Evolutionary conservation across 2,797 vertebrate species (phyloP), one percentile per base, ranked within the genome.

Genomic region (Cyprinodon diabolis): DNA sequence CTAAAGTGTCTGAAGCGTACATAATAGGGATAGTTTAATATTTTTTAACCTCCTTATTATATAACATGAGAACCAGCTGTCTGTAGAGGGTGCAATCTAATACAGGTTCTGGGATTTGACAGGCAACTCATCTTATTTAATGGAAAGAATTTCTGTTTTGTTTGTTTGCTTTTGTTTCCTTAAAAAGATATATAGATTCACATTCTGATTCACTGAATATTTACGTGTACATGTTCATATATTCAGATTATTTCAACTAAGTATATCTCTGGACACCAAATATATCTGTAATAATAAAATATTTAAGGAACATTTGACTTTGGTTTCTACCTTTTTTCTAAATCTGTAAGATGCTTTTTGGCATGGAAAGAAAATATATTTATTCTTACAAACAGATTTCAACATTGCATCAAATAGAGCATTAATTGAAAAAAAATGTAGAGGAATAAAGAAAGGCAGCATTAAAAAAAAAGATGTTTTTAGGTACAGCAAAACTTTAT

Each of bases 31-130:
- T 82, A 56, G 72, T 66, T 30, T 75, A 30, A 4, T 79, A 82
- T 75, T 87, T 68, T 84, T 74, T 76, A 84, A 75, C 75, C 83
- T 56, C 58, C 86, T 84, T 86, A 67, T 88, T 78, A 62, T 80
- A 57, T 58, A 60, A 13, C 45, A 74, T 35, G 65, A 72, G 67
- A 45, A 68, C 49, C 62, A 73, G 14, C 71, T 68, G 74, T 62
- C 52, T 74, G 65, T n/a, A 66, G 73, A 77, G 68, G 66, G 49
- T 75, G 76, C 82, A 83, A 63, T 77, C 40, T 54, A 72, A 58
- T 52, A 8, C 69, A 75, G 57, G 68, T 5, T 49, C 56, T 76
- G 19, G 8, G 17, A 63, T 63, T 0, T 21, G 37, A 63, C 4
- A 40, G 4, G 60, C 60, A 43, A 43, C 12, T 19, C n/a, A 6